Evolutionary conservation across 2,888 invertebrate genomes (phyloP), one percentile per base, ranked within the genome.

Genomic region (Lagria hirta): DNA sequence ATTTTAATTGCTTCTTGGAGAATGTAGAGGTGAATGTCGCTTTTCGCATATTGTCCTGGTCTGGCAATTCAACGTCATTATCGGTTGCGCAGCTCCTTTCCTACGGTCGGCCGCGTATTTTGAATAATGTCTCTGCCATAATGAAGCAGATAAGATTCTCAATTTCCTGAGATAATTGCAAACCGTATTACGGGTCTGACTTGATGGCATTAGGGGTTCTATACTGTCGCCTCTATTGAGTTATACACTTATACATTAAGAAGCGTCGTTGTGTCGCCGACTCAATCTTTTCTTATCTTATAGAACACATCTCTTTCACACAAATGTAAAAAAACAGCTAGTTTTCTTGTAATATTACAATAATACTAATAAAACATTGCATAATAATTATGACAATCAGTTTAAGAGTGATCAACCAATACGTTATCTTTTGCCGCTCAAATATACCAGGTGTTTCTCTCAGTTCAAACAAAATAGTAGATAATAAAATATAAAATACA

Each of bases 131-230:
- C 55, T 48, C 46, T 49, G 52, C 57, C 54, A 56, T 61, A 62
- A 64, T 59, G 58, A 62, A 60, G 49, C 57, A 56, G 64, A 64
- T 64, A 61, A 62, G 64, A 61, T 60, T 64, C 59, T 58, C 64
- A 64, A 64, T 62, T 64, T 62, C 59, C 60, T 53, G 52, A 54
- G 62, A 61, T 64, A 62, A 64, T 64, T 64, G 62, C 60, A 55
- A 62, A 61, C 60, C 54, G 58, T 60, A 61, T 61, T 60, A 61
- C 53, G 48, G 53, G 49, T 52, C 53, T 49, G 44, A 54, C 53
- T 47, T 55, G 58, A 60, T 58, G 51, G 56, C 53, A 54, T 56
- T 58, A 58, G 54, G 43, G 23, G 36, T 15, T 50, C 48, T 50
- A n/a, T n/a, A 46, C 47, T 48, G 52, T 49, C 49, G 43, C 49